Percentiles rank a stretch among this genome's conserved stretches.
These are phyloP conservation scores for Harpegnathos saltator DNA, from an alignment of 1,140 invertebrate species.

Conservation along the genomic window DNA sequence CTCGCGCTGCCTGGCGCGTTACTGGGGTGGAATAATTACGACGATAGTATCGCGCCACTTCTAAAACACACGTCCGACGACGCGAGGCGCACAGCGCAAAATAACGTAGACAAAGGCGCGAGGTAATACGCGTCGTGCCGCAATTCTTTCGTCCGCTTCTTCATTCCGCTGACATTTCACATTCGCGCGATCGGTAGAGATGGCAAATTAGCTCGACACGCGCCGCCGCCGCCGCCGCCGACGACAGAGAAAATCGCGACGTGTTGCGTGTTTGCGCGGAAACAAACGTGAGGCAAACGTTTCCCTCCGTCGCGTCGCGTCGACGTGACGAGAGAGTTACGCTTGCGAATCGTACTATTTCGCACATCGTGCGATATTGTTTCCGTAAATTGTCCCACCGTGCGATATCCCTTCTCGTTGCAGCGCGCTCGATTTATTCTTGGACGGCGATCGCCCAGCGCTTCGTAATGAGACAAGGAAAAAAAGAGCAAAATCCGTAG, in stretches of 20 bases:
- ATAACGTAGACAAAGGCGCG: no score
- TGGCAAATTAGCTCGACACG: no score
- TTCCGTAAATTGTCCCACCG: background rate
- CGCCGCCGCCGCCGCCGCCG: no score
- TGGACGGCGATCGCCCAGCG: background rate
- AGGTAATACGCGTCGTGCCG: no score
- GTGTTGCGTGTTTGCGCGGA: no score
- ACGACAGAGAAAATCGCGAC: no score
- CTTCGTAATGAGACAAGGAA: conserved; percentile 38
- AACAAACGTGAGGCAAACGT: background rate
- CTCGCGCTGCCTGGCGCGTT: background rate
- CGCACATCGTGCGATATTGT: background rate
- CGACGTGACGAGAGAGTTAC: background rate
- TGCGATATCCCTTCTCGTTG: background rate
- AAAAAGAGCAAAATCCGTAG: conserved; percentile 29
- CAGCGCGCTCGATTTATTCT: background rate
- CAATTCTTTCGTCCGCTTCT: no score
- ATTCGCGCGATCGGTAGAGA: no score
- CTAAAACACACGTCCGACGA: conserved; percentile 12
- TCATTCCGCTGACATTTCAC: no score
- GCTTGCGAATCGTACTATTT: background rate
- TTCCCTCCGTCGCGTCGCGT: no score
- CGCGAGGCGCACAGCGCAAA: conserved; percentile 17
- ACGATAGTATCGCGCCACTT: conserved; percentile 41
- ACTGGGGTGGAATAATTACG: conserved; percentile 50